phyloP scores from a whole-genome alignment of 2,797 vertebrate species.

The Phrynocephalus vlangalii region DNA sequence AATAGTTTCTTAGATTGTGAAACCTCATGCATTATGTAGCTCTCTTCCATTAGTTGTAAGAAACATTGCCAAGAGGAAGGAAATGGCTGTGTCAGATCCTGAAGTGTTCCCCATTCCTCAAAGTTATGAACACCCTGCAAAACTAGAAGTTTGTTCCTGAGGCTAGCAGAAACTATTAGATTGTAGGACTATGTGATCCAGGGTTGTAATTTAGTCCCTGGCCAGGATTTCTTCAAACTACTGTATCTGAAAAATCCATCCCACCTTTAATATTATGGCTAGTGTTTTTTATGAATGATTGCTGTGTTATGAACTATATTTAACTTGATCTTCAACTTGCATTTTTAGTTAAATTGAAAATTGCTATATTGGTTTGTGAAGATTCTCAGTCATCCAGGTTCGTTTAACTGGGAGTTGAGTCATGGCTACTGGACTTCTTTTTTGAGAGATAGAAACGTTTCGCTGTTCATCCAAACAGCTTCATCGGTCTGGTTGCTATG shows the following conservation, averaged over 20 bases:
- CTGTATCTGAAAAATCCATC: background rate
- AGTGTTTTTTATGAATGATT: background rate
- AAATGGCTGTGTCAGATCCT: background rate
- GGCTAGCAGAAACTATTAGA: background rate
- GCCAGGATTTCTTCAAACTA: too few species aligned
- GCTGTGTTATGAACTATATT: slow-evolving; percentile 2
- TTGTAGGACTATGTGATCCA: background rate
- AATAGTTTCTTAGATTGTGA: too few species aligned
- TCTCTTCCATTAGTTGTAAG: background rate
- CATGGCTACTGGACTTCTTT: too few species aligned
- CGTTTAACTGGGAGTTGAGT: too few species aligned
- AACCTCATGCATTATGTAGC: background rate
- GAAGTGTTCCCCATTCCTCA: background rate
- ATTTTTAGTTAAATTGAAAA: slow-evolving; percentile 1
- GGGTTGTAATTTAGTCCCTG: background rate
- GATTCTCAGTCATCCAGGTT: too few species aligned
- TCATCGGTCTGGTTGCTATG: too few species aligned
- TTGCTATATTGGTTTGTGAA: too few species aligned
- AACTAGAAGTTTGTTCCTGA: background rate
- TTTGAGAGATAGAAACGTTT: too few species aligned
- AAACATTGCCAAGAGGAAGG: background rate
- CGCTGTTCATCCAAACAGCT: too few species aligned
- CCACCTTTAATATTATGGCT: background rate
- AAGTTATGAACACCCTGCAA: background rate
- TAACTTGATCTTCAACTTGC: background rate